Percentiles rank a stretch among this genome's conserved stretches.
Conservation (phyloP, 2,113 vertebrate species). For the Ceuthmochares aereus region DNA sequence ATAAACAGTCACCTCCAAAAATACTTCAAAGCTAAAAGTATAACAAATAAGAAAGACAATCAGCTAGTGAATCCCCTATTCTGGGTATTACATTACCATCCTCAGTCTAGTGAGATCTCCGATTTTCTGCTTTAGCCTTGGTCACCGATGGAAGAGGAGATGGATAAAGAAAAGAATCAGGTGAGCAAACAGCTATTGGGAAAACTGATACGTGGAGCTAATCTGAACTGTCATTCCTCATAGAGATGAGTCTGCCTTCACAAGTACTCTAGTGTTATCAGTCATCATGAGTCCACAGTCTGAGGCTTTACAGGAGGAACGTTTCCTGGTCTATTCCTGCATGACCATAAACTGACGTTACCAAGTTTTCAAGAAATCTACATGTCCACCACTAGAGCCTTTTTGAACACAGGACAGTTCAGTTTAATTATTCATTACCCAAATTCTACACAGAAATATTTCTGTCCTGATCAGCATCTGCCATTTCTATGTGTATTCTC, state of each 20-base stretch:
- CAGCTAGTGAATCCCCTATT: neutral
- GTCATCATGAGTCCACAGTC: accelerated
- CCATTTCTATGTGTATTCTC: neutral
- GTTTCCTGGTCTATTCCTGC: neutral
- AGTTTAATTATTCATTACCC: neutral
- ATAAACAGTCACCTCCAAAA: neutral
- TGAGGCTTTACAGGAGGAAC: neutral
- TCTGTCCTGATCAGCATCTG: neutral
- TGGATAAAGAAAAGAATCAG: neutral
- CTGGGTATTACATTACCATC: neutral
- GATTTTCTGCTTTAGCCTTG: neutral
- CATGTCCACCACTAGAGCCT: accelerated
- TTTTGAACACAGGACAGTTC: neutral
- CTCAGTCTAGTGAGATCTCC: neutral
- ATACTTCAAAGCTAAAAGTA: neutral
- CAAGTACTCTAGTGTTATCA: neutral
- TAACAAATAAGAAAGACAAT: neutral
- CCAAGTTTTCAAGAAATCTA: neutral
- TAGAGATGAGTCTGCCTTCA: neutral
- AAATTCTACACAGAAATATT: neutral
- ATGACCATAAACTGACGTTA: accelerated
- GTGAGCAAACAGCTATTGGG: neutral
- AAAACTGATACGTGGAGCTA: neutral
- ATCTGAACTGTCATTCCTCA: neutral
- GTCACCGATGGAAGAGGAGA: neutral